Evolutionary conservation across 2,888 invertebrate genomes (phyloP).

Genomic region (Tubulanus polymorphus): DNA sequence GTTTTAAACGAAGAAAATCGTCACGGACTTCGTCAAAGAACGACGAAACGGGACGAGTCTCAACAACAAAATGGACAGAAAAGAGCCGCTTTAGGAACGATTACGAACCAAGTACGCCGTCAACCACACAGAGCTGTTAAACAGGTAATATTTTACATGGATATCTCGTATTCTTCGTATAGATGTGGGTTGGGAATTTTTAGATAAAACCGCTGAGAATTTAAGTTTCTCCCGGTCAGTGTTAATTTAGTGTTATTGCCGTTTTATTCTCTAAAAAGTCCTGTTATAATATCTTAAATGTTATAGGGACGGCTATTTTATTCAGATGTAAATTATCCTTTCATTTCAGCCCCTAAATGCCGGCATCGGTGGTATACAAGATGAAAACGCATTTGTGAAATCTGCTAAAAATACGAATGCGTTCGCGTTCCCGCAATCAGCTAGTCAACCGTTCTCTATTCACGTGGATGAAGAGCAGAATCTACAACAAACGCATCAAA

Average conservation of each 20-base stretch:
- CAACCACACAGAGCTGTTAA: slow-evolving; percentile 46
- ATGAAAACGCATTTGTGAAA: slow-evolving; percentile 29
- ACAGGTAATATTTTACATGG: no score
- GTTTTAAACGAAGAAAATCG: slow-evolving; percentile 3
- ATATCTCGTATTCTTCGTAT: no score
- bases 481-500: no score
- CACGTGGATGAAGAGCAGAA: slow-evolving; percentile 16
- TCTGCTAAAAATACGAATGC: neutral
- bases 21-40: neutral
- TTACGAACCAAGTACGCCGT: slow-evolving; percentile 38
- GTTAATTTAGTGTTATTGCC: no score
- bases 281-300: no score
- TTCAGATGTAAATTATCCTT: no score
- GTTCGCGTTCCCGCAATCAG: neutral
- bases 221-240: no score
- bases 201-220: no score
- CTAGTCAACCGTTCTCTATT: slow-evolving; percentile 9
- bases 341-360: no score
- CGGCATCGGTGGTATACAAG: slow-evolving; percentile 20
- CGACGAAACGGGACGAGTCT: neutral
- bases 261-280: no score
- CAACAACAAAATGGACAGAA: slow-evolving; percentile 22
- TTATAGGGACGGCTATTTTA: no score
- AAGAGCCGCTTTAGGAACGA: slow-evolving; percentile 43
- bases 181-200: no score